Evolutionary conservation across 2,113 vertebrate species (phyloP).

Genomic region (Spea multiplicata): DNA sequence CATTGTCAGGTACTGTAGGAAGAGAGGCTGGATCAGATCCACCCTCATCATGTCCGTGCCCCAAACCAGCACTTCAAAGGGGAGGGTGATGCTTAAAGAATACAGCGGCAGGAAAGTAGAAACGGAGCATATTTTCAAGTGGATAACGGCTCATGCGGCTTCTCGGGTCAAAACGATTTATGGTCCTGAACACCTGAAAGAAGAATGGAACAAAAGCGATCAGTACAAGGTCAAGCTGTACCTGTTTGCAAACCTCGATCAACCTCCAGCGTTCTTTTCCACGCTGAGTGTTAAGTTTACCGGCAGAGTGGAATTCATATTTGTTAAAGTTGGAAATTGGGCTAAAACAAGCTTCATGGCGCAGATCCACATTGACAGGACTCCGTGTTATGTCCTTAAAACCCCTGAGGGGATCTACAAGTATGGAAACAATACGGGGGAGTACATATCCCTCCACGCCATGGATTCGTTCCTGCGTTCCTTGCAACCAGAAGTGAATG

Average conservation of each 20-base stretch:
- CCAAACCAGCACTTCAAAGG: slow-evolving; percentile 93
- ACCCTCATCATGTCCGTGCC: slow-evolving; percentile 97
- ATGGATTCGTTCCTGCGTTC: slow-evolving; percentile 95
- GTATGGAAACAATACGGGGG: slow-evolving; percentile 90
- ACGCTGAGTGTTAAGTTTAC: slow-evolving; percentile 96
- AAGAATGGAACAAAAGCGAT: slow-evolving; percentile 85
- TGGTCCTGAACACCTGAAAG: slow-evolving; percentile 71
- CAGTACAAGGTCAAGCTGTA: slow-evolving; percentile 88
- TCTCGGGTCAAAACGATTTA: slow-evolving; percentile 90
- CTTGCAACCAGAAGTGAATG: slow-evolving; percentile 93
- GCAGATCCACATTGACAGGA: slow-evolving; percentile 82
- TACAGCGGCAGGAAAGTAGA: slow-evolving; percentile 80
- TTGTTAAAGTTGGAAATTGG: slow-evolving; percentile 89
- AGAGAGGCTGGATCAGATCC: slow-evolving; percentile 89
- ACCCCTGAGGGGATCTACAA: slow-evolving; percentile 94
- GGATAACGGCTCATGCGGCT: slow-evolving; percentile 92
- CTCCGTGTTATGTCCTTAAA: slow-evolving; percentile 89
- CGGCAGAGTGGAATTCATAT: slow-evolving; percentile 95
- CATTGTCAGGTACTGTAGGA: slow-evolving; percentile 81
- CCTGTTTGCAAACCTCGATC: slow-evolving; percentile 85
- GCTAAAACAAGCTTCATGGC: slow-evolving; percentile 78
- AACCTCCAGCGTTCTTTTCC: slow-evolving; percentile 93
- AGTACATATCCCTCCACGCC: slow-evolving; percentile 88
- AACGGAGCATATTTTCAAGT: slow-evolving; percentile 91
- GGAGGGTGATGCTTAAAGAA: slow-evolving; percentile 95